A percentile compares a stretch with the other conserved stretches of the same genome.
These are phyloP conservation scores for Megalopta genalis DNA, from an alignment of 1,140 invertebrate genomes.

Conservation along the genomic window DNA sequence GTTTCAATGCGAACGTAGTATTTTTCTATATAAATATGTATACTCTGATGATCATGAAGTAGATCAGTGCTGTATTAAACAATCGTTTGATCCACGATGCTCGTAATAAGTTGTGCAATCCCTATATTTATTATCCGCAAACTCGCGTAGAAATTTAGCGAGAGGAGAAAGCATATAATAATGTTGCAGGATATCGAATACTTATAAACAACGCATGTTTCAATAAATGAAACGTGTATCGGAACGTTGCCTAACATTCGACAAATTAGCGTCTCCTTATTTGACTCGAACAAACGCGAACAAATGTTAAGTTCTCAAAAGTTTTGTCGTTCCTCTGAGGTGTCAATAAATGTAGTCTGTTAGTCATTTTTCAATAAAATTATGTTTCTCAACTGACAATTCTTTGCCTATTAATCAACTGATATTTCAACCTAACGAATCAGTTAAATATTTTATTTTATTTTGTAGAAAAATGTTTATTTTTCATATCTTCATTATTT, in stretches of 20 bases:
- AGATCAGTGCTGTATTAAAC: constrained; percentile 13
- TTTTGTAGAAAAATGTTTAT: too few species aligned
- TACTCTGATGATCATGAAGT: background rate
- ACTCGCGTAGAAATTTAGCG: background rate
- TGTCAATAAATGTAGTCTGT: too few species aligned
- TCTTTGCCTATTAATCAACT: too few species aligned
- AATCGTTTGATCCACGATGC: constrained; percentile 18
- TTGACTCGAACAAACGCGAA: background rate
- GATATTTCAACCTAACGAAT: too few species aligned
- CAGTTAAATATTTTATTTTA: too few species aligned
- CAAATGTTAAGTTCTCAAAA: too few species aligned
- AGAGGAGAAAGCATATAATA: background rate
- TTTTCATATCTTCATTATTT: too few species aligned
- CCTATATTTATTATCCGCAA: background rate
- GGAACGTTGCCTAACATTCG: background rate
- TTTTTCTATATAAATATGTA: constrained; percentile 38
- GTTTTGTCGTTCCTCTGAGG: too few species aligned
- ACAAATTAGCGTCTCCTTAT: background rate
- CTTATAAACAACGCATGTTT: too few species aligned
- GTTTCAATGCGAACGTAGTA: constrained; percentile 23
- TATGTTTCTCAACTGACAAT: too few species aligned
- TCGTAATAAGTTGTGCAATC: constrained; percentile 15
- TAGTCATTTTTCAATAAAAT: too few species aligned
- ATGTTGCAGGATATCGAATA: too few species aligned
- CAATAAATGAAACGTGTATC: background rate